A percentile compares a stretch with the other conserved stretches of the same genome.
Conservation (phyloP, 1,140 invertebrate genomes). For the Bradysia coprophila region DNA sequence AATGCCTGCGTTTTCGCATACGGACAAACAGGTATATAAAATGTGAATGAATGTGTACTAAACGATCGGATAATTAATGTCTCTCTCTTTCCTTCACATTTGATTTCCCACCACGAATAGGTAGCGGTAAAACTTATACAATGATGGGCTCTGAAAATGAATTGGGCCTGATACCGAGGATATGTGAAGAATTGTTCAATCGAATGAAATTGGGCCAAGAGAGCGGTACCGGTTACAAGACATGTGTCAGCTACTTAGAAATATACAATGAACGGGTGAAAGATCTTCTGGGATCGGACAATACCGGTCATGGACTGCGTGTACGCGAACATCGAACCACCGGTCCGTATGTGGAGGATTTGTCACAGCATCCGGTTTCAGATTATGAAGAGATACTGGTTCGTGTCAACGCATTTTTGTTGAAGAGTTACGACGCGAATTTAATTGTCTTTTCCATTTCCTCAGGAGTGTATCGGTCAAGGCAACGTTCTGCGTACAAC, state of each 20-base stretch:
- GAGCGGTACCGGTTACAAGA: constrained; percentile 61
- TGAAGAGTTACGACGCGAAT: too few species aligned
- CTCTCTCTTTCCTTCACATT: too few species aligned
- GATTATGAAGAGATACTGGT: constrained; percentile 73
- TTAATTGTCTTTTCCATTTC: too few species aligned
- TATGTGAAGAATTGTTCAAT: constrained; percentile 59
- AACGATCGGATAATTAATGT: too few species aligned
- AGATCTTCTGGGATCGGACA: constrained; percentile 56
- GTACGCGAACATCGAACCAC: constrained; percentile 82
- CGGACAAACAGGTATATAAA: constrained; percentile 19
- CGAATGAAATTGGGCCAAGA: constrained; percentile 60
- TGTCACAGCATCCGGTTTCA: constrained; percentile 68
- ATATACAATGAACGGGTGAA: constrained; percentile 85
- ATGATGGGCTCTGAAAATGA: constrained; percentile 88
- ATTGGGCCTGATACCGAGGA: constrained; percentile 71
- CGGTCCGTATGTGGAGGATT: constrained; percentile 86
- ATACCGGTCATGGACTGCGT: constrained; percentile 48
- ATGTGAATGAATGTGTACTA: too few species aligned
- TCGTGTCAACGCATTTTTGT: too few species aligned
- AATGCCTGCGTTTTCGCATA: constrained; percentile 96
- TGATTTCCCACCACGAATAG: too few species aligned
- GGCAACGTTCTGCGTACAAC: constrained; percentile 65
- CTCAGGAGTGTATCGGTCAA: constrained; percentile 50
- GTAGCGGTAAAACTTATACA: constrained; percentile 92
- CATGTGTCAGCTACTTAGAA: constrained; percentile 73